Percentiles rank a stretch among this genome's conserved stretches.
These are phyloP conservation scores for Enteromius argenteus DNA, from an alignment of 2,797 vertebrate genomes.

Conservation along the genomic window DNA sequence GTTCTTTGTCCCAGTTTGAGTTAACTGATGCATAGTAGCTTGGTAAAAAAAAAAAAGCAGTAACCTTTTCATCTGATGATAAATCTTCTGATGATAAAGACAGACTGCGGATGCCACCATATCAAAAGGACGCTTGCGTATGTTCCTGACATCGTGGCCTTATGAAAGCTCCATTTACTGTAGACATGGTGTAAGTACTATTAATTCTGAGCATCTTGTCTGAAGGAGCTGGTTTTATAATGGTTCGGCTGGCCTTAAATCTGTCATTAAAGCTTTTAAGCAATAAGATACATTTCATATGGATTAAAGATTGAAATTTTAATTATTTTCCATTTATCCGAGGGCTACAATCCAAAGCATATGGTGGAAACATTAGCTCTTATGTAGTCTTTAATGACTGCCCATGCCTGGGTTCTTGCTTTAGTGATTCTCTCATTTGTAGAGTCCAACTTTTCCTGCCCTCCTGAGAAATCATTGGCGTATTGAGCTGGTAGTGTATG, in stretches of 20 bases:
- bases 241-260: slow-evolving; percentile 54
- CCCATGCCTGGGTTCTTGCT: slow-evolving; percentile 70
- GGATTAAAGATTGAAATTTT: slow-evolving; percentile 64
- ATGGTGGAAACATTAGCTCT: slow-evolving; percentile 74
- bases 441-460: slow-evolving; percentile 66
- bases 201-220: slow-evolving; percentile 44
- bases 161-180: slow-evolving; percentile 37
- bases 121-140: slow-evolving; percentile 50
- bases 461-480: slow-evolving; percentile 74
- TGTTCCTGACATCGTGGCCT: slow-evolving; percentile 42
- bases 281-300: slow-evolving; percentile 57
- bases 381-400: slow-evolving; percentile 76
- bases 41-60: slow-evolving; percentile 12
- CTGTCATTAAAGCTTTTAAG: slow-evolving; percentile 50
- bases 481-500: slow-evolving; percentile 62
- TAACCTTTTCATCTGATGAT: slow-evolving; percentile 49
- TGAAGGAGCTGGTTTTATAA: slow-evolving; percentile 47
- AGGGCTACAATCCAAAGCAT: slow-evolving; percentile 64
- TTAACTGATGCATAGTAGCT: slow-evolving; percentile 27
- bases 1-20: slow-evolving; percentile 20
- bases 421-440: slow-evolving; percentile 70
- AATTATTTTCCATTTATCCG: slow-evolving; percentile 68
- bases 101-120: slow-evolving; percentile 34
- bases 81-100: slow-evolving; percentile 33
- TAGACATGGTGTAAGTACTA: slow-evolving; percentile 34